Evolutionary conservation across 2,888 invertebrate species (phyloP).

Genomic region (Caenorhabditis japonica): DNA sequence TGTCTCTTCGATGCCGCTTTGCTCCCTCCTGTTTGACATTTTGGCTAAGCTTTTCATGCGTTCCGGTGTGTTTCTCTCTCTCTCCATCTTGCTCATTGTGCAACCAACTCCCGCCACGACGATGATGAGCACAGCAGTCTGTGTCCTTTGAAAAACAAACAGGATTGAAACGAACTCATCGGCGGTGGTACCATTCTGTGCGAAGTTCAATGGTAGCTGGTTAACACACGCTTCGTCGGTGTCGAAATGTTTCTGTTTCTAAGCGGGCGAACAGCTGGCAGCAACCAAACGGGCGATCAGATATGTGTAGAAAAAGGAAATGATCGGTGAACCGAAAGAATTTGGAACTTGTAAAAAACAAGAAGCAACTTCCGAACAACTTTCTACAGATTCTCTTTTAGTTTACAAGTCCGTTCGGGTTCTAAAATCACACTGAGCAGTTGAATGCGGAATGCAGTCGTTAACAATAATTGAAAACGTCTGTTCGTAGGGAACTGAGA

Average conservation of each 20-base stretch:
- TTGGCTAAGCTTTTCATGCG: slow-evolving; percentile 51
- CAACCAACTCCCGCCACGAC: slow-evolving; percentile 12
- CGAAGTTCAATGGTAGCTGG: slow-evolving; percentile 8
- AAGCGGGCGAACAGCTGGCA: slow-evolving; percentile 18
- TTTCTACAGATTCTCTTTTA: too few species aligned
- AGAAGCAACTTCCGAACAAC: too few species aligned
- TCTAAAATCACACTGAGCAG: too few species aligned
- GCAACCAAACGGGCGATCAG: too few species aligned
- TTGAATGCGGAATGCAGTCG: too few species aligned
- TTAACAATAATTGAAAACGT: too few species aligned
- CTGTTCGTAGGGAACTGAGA: too few species aligned
- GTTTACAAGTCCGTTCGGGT: too few species aligned
- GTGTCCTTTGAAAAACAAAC: slow-evolving; percentile 29
- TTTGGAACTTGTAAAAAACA: background rate
- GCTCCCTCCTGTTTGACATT: slow-evolving; percentile 37
- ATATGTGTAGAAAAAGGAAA: background rate
- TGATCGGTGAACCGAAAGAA: slow-evolving; percentile 1
- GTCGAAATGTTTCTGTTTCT: background rate
- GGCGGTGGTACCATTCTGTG: slow-evolving; percentile 16
- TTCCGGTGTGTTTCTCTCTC: slow-evolving; percentile 36
- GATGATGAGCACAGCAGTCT: background rate
- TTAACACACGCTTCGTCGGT: slow-evolving; percentile 24
- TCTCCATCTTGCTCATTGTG: too few species aligned
- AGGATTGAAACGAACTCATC: background rate
- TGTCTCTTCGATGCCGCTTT: slow-evolving; percentile 1